Base-by-base conservation (phyloP, 2,113 vertebrate genomes). In the Cynoglossus semilaevis region DNA sequence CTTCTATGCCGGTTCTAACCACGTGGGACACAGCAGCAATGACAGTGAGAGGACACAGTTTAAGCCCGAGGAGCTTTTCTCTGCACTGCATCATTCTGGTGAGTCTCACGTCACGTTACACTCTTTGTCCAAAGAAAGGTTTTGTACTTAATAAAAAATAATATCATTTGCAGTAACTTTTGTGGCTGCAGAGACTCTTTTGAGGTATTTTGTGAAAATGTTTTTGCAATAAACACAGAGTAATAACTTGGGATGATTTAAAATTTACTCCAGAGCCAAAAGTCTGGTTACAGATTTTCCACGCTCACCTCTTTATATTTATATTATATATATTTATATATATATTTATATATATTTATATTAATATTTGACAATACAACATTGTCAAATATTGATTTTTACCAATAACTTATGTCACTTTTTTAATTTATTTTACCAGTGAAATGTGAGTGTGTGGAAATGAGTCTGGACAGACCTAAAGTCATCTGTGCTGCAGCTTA, bases 1-100 rank as follows among this genome's bases (percentile, higher is more conserved):
- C 69, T 70, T 61, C 58, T 67, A 63, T 67, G 68, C 79, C 73
- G 74, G 70, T 67, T 45, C 60, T 41, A 71, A 72, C 63, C 80
- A 79, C 81, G 59, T 49, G 77, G 76, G 80, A 79, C 77, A 80
- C 11, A 40, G 43, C 42, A 81, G 89, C 76, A 94, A 91, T 10
- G 81, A 90, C 6, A 94, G 88, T 0, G 89, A 93, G 67, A 67
- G 76, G 35, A 16, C 91, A 86, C 83, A 89, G 65, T 96, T 95
- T 90, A 92, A 91, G 74, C 91, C 87, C 1, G 94, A 95, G 63
- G 96, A 96, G 85, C 94, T 96, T 58, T 99, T 98, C 86, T 99
- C 96, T 4, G 97, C 96, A 8, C 92, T 98, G 73, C 93, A 94
- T 70, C 93, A 96, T 83, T 95, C 95, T 12, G 97, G 96, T 98